These are phyloP conservation scores for Rhadinocentrus ornatus DNA, from an alignment of 2,797 vertebrate species.

Conservation along the genomic window DNA sequence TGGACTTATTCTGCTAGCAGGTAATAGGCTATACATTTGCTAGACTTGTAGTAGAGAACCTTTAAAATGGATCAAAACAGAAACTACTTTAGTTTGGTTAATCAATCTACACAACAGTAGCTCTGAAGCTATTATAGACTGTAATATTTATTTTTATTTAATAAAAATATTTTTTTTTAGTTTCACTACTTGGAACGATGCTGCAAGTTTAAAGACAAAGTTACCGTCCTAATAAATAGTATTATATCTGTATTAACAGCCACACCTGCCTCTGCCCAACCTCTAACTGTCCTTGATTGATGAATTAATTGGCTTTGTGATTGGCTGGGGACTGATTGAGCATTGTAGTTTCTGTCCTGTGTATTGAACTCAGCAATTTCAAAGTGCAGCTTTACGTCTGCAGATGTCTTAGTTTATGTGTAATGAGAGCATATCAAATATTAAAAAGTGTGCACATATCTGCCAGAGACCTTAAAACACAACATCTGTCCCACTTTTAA, in stretches of 20 bases:
- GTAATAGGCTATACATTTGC: no score
- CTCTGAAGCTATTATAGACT: background rate
- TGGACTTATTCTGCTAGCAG: no score
- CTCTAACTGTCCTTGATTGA: background rate
- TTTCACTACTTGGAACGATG: background rate
- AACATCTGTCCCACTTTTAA: conserved; percentile 33
- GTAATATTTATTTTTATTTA: background rate
- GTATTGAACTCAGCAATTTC: background rate
- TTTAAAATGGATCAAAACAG: no score
- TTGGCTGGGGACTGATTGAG: background rate
- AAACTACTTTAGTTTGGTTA: background rate
- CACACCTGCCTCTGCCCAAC: background rate
- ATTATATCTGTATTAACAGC: background rate
- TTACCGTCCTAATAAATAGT: background rate
- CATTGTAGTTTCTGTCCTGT: background rate
- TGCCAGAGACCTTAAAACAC: conserved; percentile 26
- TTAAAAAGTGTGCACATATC: conserved; percentile 20
- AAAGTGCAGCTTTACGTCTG: conserved; percentile 5
- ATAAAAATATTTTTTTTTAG: no score
- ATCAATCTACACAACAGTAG: background rate
- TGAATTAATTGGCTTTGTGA: background rate
- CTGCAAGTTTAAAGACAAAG: background rate
- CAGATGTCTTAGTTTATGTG: background rate
- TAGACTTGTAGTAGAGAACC: no score
- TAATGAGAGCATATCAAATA: conserved; percentile 26